Conservation (phyloP, 2,113 vertebrate genomes). For the Bubo scandiacus region DNA sequence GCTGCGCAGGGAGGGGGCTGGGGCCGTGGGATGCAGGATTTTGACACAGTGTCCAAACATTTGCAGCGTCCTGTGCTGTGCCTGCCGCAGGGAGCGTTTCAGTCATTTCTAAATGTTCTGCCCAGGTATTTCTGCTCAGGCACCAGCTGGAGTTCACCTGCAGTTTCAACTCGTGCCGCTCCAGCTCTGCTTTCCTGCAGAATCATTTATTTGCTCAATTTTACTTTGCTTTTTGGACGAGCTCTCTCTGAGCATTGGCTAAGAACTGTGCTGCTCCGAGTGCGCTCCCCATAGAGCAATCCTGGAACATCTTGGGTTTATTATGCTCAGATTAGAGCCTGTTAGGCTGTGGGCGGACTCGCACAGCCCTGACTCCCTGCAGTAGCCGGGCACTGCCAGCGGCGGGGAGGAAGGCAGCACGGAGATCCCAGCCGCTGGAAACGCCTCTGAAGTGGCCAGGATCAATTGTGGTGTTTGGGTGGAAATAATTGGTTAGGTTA, state of each 20-base stretch:
- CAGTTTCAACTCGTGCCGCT: neutral
- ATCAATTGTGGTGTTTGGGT: neutral
- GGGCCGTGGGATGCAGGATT: neutral
- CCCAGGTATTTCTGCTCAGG: neutral
- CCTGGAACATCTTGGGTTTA: neutral
- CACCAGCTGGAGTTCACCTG: neutral
- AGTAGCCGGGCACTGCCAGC: neutral
- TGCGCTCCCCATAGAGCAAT: neutral
- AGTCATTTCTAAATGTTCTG: accelerated
- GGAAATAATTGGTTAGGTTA: neutral
- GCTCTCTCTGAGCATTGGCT: neutral
- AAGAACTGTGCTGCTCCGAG: neutral
- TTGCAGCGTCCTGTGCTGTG: neutral
- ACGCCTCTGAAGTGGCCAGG: neutral
- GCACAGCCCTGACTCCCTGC: neutral
- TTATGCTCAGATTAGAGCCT: neutral
- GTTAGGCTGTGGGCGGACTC: neutral
- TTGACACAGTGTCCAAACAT: accelerated
- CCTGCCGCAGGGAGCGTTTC: neutral
- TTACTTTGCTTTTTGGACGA: neutral
- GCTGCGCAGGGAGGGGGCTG: accelerated
- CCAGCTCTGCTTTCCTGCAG: neutral
- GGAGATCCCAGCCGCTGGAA: neutral
- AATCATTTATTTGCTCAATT: neutral
- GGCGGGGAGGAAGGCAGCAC: neutral